These are phyloP conservation scores for Phalera bucephala DNA, from an alignment of 2,888 invertebrate genomes.

Conservation along the genomic window DNA sequence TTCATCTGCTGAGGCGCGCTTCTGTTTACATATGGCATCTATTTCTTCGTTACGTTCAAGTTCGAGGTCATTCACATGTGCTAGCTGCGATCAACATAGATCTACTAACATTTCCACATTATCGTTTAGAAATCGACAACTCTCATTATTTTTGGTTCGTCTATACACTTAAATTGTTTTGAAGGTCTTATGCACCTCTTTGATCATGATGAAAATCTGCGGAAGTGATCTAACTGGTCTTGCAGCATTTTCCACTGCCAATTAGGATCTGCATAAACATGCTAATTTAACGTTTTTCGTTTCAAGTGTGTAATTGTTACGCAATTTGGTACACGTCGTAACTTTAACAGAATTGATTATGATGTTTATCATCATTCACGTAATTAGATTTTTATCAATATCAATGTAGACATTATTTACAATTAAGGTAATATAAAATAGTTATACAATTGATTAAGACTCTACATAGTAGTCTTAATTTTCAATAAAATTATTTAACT, in stretches of 20 bases:
- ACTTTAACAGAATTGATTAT: constrained; percentile 26
- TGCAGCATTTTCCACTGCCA: constrained; percentile 34
- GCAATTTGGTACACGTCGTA: constrained; percentile 41
- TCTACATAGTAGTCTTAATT: no score
- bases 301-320: constrained; percentile 56
- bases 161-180: constrained; percentile 9
- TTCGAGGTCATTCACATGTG: constrained; percentile 70
- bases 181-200: constrained; percentile 27
- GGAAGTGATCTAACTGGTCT: constrained; percentile 20
- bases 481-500: no score
- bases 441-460: no score
- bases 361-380: constrained; percentile 7
- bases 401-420: no score
- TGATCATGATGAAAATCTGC: constrained; percentile 28
- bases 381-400: constrained; percentile 14
- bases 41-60: constrained; percentile 66
- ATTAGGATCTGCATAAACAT: constrained; percentile 40
- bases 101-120: no score
- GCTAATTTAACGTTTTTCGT: constrained; percentile 49
- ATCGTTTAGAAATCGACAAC: no score
- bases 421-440: no score
- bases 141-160: not conserved
- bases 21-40: constrained; percentile 66
- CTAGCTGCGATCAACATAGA: constrained; percentile 1
- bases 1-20: constrained; percentile 58